Evolutionary conservation across 2,797 vertebrate genomes (phyloP).

Genomic region (Ceyx erithaca): DNA sequence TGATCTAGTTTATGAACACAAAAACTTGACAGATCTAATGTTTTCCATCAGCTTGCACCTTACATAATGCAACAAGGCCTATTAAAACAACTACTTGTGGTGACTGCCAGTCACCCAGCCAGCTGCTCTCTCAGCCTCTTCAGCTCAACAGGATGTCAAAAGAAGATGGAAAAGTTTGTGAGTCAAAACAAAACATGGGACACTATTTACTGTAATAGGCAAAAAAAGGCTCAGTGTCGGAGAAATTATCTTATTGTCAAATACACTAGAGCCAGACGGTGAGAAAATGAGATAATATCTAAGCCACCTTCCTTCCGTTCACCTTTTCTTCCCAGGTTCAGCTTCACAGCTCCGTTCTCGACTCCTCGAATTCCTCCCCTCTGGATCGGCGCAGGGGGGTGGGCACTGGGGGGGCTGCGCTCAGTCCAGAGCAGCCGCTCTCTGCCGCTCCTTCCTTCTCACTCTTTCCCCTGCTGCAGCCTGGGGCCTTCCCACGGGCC

Average conservation of each 20-base stretch:
- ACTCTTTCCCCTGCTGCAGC: not conserved
- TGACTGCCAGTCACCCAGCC: not conserved
- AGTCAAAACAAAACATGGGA: not conserved
- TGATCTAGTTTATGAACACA: not conserved
- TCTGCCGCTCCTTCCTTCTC: not conserved
- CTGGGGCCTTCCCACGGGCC: fast-evolving
- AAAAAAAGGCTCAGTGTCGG: not conserved
- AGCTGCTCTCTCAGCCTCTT: not conserved
- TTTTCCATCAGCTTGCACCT: not conserved
- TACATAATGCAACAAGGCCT: not conserved
- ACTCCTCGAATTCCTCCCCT: not conserved
- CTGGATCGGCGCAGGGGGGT: fast-evolving
- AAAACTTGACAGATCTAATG: not conserved
- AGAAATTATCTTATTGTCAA: not conserved
- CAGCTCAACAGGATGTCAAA: not conserved
- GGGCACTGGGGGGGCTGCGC: fast-evolving
- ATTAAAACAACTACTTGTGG: not conserved
- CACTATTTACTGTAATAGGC: too few species aligned
- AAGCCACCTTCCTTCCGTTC: not conserved
- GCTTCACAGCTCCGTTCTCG: fast-evolving
- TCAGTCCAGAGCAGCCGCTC: fast-evolving
- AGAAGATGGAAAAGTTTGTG: not conserved
- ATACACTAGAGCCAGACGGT: not conserved
- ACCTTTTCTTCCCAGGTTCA: not conserved
- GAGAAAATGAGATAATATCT: not conserved